Conservation (phyloP, 2,113 vertebrate species). For the Machaerirhynchus nigripectus region DNA sequence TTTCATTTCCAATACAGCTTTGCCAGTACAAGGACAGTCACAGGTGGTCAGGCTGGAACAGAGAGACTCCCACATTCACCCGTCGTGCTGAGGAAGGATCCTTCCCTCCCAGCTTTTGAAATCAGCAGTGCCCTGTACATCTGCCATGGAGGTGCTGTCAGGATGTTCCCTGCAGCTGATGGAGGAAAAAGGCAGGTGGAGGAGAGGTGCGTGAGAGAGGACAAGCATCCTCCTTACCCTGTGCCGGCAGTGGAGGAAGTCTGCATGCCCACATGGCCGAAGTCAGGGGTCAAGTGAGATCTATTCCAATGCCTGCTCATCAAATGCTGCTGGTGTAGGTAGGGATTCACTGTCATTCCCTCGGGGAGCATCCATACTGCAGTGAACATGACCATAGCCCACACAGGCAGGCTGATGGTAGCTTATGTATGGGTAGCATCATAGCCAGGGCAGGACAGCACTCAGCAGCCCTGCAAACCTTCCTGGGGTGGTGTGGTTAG, state of each 20-base stretch:
- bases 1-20: not conserved
- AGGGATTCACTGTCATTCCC: not conserved
- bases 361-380: not conserved
- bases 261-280: rapidly evolving
- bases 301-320: not conserved
- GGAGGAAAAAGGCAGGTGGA: not conserved
- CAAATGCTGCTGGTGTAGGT: not conserved
- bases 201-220: not conserved
- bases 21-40: not conserved
- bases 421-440: not conserved
- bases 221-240: not conserved
- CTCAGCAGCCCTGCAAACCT: not conserved
- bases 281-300: not conserved
- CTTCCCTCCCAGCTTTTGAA: not conserved
- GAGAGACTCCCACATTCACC: not conserved
- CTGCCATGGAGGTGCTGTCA: not conserved
- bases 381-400: not conserved
- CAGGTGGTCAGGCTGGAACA: rapidly evolving
- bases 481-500: not conserved
- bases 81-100: not conserved
- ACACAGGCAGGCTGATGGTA: not conserved
- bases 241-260: not conserved
- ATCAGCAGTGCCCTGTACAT: not conserved
- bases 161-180: not conserved
- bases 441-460: rapidly evolving